phyloP scores from a whole-genome alignment of 1,140 invertebrate genomes.

The Parapsyche elsis region DNA sequence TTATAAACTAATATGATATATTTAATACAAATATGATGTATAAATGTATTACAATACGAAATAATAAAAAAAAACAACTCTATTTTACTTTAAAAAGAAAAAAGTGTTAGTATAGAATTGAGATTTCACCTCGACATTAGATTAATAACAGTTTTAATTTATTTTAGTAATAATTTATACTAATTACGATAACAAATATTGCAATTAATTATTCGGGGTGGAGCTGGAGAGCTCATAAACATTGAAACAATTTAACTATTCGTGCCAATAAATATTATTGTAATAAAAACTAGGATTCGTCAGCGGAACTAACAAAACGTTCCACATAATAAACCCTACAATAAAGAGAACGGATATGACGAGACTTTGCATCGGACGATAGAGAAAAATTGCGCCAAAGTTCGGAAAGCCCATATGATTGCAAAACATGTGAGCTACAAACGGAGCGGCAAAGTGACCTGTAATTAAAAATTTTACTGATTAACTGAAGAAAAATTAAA shows the following conservation, averaged over 20 bases:
- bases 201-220: not conserved
- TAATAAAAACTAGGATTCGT: conserved; percentile 82
- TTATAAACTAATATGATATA: not conserved
- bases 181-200: no score
- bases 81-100: no score
- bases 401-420: conserved; percentile 97
- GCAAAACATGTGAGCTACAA: conserved; percentile 92
- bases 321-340: conserved; percentile 82
- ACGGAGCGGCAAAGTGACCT: conserved; percentile 90
- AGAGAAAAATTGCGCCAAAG: conserved; percentile 79
- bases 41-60: no score
- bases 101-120: no score
- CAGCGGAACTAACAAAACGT: conserved; percentile 78
- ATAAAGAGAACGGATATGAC: conserved; percentile 77
- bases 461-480: conserved; percentile 54
- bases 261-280: conserved; percentile 68
- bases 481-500: not conserved
- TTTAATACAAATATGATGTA: not conserved
- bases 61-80: no score
- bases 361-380: conserved; percentile 73
- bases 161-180: not conserved
- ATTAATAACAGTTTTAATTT: not conserved
- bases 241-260: not conserved
- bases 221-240: not conserved
- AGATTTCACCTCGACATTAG: no score